These are phyloP conservation scores for Suricata suricatta DNA, from an alignment of 2,113 vertebrate species.

Conservation along the genomic window DNA sequence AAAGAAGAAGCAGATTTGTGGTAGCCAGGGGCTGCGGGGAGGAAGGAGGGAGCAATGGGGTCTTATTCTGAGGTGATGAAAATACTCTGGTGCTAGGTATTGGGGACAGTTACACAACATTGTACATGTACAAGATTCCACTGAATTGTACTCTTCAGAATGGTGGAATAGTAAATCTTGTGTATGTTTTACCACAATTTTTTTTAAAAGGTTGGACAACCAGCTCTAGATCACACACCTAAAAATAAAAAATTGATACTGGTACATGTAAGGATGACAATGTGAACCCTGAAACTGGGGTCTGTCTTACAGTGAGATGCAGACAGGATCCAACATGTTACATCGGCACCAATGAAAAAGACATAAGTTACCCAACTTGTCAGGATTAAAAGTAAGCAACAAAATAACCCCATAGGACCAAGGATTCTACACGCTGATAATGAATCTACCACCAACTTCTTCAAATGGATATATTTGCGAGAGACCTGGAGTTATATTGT, in stretches of 20 bases:
- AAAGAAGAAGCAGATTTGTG: background rate
- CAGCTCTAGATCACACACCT: background rate
- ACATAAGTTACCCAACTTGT: background rate
- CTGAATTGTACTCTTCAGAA: background rate
- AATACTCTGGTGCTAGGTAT: too few species aligned
- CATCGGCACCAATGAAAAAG: background rate
- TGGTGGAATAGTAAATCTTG: background rate
- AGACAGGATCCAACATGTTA: accelerated
- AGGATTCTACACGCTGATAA: background rate
- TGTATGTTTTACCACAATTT: background rate
- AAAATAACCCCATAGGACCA: background rate
- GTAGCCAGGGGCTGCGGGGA: background rate
- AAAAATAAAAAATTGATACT: background rate
- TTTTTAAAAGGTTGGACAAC: background rate
- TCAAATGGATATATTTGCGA: accelerated
- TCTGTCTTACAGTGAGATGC: background rate
- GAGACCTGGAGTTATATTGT: accelerated
- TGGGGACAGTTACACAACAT: background rate
- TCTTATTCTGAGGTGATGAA: background rate
- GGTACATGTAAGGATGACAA: accelerated
- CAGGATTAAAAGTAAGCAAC: background rate
- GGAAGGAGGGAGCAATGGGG: accelerated
- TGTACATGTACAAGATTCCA: background rate
- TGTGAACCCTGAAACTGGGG: background rate
- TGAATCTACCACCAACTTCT: background rate